Base-by-base conservation (phyloP, 2,797 vertebrate genomes). In the Sebastes flavidus region DNA sequence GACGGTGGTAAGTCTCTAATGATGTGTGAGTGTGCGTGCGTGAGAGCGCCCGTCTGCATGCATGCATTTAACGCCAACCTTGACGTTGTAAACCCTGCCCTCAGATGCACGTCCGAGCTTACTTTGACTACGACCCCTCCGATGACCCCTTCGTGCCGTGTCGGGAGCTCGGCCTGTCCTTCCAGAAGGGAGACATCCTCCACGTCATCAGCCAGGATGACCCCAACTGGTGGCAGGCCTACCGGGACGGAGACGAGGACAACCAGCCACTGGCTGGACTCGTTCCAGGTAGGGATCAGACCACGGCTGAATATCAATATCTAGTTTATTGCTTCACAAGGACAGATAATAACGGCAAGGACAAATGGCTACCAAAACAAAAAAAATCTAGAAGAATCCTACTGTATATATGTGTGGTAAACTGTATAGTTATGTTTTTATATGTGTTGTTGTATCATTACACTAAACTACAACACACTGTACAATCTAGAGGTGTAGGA, bases 151-250 rank as follows among this genome's bases (percentile, higher is more conserved):
- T 99, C 0, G 96, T 99, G 89, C 99, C 99, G 4, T 99, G 98
- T 92, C 95, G 98, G 87, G 99, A 99, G 91, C 94, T 99, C 71
- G 98, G 98, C 62, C 93, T 99, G 0, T 99, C 97, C 84, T 99
- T 99, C 93, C 98, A 99, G 91, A 99, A 99, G 83, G 98, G 99
- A 38, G 99, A 99, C 93, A 98, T 99, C 89, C 98, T 99, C 59
- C 99, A 99, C 65, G 96, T 99, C 65, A 99, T 99, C 88, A 99
- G 98, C 91, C 98, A 99, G 91, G 98, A 99, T 61, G 99, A 99
- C 93, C 97, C 98, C 83, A 99, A 97, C 92, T 99, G 99, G 99
- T 99, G 99, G 99, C 99, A 99, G 91, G 98, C 99, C 72, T 99
- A 99, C 94, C 95, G 98, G 93, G 99, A 99, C 29, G 98, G 98